Percentiles rank a stretch among this genome's conserved stretches.
Evolutionary conservation across 1,140 invertebrate genomes (phyloP).

Genomic region (Coenobita brevimanus): DNA sequence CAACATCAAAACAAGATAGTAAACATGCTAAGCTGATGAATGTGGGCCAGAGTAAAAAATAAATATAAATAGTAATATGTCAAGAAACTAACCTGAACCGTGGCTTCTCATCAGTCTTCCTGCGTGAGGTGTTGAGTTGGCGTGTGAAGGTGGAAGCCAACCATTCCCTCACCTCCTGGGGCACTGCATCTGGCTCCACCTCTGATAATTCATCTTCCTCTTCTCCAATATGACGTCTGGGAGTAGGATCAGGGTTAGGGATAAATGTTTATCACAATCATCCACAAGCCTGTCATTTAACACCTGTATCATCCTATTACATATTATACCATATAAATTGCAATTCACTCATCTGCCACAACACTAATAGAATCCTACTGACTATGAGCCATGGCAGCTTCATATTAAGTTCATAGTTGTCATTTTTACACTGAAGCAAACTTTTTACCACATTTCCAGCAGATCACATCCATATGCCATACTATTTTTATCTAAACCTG

Average conservation of each 20-base stretch:
- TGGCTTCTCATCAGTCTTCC: constrained; percentile 85
- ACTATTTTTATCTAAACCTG: no score
- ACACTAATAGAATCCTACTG: no score
- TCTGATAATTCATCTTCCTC: constrained; percentile 96
- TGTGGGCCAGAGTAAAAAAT: neutral
- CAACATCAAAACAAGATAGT: no score
- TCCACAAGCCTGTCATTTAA: neutral
- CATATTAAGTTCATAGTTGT: no score
- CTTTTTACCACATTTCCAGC: no score
- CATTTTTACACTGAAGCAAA: no score
- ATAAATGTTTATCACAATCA: neutral
- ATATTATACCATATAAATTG: no score
- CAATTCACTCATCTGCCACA: no score
- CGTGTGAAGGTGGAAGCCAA: constrained; percentile 97
- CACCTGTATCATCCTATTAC: neutral
- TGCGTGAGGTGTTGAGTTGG: constrained; percentile 82
- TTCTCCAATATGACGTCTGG: constrained; percentile 74
- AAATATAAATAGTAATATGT: neutral
- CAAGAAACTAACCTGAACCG: constrained; percentile 64
- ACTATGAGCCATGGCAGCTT: no score
- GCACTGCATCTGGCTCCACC: constrained; percentile 95
- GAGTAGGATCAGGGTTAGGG: neutral
- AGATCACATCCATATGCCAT: no score
- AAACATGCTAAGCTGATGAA: no score
- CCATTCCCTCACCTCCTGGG: constrained; percentile 97